phyloP scores from a whole-genome alignment of 2,797 vertebrate genomes.

The Dermochelys coriacea region DNA sequence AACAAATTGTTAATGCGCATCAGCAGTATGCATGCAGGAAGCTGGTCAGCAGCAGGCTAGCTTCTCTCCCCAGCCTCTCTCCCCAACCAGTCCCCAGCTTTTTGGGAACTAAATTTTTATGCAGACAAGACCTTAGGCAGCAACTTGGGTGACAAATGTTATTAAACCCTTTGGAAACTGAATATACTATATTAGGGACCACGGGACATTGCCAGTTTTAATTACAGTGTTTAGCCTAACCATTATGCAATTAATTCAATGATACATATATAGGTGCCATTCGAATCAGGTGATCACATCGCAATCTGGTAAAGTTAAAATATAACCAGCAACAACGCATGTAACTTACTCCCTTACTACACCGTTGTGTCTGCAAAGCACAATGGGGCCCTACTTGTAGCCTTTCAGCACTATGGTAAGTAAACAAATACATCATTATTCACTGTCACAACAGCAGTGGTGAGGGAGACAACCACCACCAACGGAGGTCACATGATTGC shows the following conservation, averaged over 20 bases:
- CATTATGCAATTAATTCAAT: neutral
- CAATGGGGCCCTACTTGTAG: neutral
- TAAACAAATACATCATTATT: neutral
- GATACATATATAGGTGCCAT: neutral
- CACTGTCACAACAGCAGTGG: neutral
- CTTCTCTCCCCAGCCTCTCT: no score
- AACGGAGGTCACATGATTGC: neutral
- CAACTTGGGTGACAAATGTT: neutral
- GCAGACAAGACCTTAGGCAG: neutral
- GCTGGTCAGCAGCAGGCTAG: neutral
- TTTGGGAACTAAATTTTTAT: neutral
- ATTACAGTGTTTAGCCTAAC: neutral
- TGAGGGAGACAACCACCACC: neutral
- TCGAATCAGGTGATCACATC: neutral
- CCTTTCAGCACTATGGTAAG: neutral
- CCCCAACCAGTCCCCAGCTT: neutral
- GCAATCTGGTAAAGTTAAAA: neutral
- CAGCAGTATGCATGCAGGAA: neutral
- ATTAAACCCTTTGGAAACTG: neutral
- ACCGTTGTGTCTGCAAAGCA: neutral
- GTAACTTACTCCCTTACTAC: neutral
- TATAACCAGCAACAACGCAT: neutral
- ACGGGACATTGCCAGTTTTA: neutral
- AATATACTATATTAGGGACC: neutral
- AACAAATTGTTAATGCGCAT: neutral